These are phyloP conservation scores for Umimayanthus chanpuru DNA, from an alignment of 92 coral and sea anemone species.

Conservation along the genomic window DNA sequence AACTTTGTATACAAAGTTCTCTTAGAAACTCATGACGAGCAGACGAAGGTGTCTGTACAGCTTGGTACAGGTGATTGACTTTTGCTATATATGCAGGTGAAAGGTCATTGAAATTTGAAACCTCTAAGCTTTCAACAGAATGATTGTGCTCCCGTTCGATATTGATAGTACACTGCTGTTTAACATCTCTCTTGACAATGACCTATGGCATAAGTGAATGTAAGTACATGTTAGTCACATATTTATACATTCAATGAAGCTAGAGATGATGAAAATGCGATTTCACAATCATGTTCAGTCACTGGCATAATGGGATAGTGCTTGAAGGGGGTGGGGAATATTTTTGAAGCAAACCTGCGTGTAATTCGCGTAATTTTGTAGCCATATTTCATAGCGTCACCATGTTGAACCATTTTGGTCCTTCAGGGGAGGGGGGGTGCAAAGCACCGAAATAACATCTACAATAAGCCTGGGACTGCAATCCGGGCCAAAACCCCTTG, in stretches of 20 bases:
- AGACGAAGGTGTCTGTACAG: background rate
- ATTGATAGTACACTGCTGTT: constrained; percentile 32
- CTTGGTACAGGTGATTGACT: background rate
- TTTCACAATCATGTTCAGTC: background rate
- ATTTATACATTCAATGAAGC: background rate
- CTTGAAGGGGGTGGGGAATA: too few species aligned
- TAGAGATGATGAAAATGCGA: constrained; percentile 4
- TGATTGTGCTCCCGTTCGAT: constrained; percentile 44
- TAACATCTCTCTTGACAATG: constrained; percentile 20
- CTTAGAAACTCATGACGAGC: constrained; percentile 50
- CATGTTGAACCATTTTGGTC: too few species aligned
- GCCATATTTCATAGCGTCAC: too few species aligned
- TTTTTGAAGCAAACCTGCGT: too few species aligned
- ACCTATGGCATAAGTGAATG: constrained; percentile 25
- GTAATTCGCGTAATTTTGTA: too few species aligned
- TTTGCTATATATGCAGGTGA: constrained; percentile 23
- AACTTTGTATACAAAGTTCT: constrained; percentile 59
- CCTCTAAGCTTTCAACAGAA: constrained; percentile 38
- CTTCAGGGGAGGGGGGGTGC: too few species aligned
- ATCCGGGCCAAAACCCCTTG: too few species aligned
- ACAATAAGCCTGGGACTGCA: too few species aligned
- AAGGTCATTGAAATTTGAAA: constrained; percentile 32
- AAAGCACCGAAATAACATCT: too few species aligned
- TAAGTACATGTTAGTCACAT: background rate
- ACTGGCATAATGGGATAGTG: too few species aligned